Evolutionary conservation across 2,113 vertebrate genomes (phyloP).

Genomic region (Spea bombifrons): DNA sequence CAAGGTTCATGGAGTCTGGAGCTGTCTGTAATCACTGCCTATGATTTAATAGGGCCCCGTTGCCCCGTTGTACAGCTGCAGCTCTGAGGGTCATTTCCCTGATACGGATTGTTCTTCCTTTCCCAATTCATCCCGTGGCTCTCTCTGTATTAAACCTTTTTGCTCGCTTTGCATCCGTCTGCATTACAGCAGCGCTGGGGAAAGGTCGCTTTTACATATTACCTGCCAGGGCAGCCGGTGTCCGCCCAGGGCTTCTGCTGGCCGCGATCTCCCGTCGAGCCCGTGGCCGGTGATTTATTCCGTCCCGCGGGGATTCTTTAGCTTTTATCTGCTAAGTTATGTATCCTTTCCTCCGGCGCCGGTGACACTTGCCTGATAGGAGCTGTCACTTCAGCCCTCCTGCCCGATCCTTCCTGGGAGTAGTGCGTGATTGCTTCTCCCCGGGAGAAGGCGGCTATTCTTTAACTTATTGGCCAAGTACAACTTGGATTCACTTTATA

Average conservation of each 20-base stretch:
- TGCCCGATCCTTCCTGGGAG: conserved; percentile 22
- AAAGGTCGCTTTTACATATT: neutral
- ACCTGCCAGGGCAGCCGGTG: neutral
- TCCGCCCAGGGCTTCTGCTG: neutral
- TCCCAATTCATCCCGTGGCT: too few relatives aligned
- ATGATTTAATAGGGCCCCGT: too few relatives aligned
- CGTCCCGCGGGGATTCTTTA: neutral
- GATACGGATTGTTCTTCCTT: too few relatives aligned
- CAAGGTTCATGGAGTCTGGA: too few relatives aligned
- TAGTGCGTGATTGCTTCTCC: conserved; percentile 20
- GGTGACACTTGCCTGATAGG: conserved; percentile 28
- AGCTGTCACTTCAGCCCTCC: conserved; percentile 23
- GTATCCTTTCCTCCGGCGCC: conserved; percentile 17
- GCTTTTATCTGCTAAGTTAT: conserved; percentile 22
- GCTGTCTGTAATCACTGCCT: too few relatives aligned
- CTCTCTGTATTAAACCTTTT: too few relatives aligned
- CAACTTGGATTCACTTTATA: too few relatives aligned
- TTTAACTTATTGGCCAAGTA: neutral
- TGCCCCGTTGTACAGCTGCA: too few relatives aligned
- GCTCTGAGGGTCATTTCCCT: too few relatives aligned
- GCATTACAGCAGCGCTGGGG: neutral
- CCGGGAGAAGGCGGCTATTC: neutral
- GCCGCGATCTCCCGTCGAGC: conserved; percentile 10
- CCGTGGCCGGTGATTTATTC: conserved; percentile 18
- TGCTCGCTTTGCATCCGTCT: neutral